Evolutionary conservation across 2,113 vertebrate species (phyloP), one percentile per base, ranked within the genome.

Genomic region (Limnothrissa miodon): DNA sequence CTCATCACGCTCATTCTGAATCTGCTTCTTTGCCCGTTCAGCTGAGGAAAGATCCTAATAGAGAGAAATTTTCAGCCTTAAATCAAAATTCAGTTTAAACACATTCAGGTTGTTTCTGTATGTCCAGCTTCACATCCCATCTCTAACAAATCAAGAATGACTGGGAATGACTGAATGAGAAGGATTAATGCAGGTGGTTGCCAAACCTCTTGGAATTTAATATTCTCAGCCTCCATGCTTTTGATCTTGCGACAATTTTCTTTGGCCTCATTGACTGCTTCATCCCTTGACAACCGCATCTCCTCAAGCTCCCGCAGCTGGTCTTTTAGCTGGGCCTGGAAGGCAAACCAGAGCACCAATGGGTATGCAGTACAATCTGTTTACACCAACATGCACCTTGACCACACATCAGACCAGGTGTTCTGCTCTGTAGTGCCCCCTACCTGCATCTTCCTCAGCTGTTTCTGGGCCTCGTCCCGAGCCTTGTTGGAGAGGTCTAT

Each of bases 171-270:
- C 25, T 29, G 5, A 62, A 11, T 29, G 29, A n/a, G 5, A 29
- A 11, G 8, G 25, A n/a, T 62, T 9, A 62, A 62, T 15, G 29
- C 25, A 33, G 13, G 13, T 74, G 5, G 33, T 15, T 36, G 66
- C 29, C 81, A 66, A 93, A 99, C 98, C 96, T 99, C 98, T 86
- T 99, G 97, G 87, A 96, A 89, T 0, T 96, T 97, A 21, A 98
- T 95, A 92, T 95, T 93, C 45, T 99, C 97, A 0, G 97, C 95
- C 90, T 99, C 98, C 95, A 99, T 94, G 89, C 90, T 89, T 92
- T 99, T 99, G 62, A 98, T 86, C 88, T 98, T 99, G 95, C 93
- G 99, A 91, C 99, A 97, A 0, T 95, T 96, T 91, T 99, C 98
- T 93, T 96, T 99, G 87, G 97, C 93, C 80, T 91, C 93, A 0